Conservation (phyloP, 2,888 invertebrate species). For the Bursaphelenchus okinawaensis region DNA sequence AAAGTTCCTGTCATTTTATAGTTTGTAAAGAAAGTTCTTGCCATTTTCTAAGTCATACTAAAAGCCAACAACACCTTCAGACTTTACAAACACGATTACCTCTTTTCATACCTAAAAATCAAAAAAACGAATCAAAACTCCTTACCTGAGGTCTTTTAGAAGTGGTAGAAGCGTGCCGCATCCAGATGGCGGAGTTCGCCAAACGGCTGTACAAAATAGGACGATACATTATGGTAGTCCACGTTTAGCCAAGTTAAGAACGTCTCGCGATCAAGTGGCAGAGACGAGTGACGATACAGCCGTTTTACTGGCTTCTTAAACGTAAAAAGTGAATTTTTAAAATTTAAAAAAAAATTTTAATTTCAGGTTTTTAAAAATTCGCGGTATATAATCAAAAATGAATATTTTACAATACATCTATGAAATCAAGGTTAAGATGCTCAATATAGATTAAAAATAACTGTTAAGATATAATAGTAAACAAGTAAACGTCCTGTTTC, state of each 20-base stretch:
- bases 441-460: no score
- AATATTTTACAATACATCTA: no score
- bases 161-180: background rate
- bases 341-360: background rate
- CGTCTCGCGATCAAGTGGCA: background rate
- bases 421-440: no score
- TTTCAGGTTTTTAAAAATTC: background rate
- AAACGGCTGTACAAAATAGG: background rate
- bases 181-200: background rate
- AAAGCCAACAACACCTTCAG: no score
- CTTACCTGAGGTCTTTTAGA: slow-evolving; percentile 1
- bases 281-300: background rate
- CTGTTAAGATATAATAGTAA: no score
- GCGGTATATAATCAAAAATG: no score
- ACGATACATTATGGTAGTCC: background rate
- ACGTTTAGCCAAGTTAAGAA: background rate
- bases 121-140: background rate
- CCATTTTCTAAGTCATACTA: no score
- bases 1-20: no score
- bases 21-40: no score
- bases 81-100: no score
- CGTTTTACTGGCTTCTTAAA: background rate
- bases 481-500: no score
- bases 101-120: background rate
- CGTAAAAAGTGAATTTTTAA: background rate